These are phyloP conservation scores for Calcarius lapponicus DNA, from an alignment of 2,797 vertebrate genomes.

Conservation along the genomic window DNA sequence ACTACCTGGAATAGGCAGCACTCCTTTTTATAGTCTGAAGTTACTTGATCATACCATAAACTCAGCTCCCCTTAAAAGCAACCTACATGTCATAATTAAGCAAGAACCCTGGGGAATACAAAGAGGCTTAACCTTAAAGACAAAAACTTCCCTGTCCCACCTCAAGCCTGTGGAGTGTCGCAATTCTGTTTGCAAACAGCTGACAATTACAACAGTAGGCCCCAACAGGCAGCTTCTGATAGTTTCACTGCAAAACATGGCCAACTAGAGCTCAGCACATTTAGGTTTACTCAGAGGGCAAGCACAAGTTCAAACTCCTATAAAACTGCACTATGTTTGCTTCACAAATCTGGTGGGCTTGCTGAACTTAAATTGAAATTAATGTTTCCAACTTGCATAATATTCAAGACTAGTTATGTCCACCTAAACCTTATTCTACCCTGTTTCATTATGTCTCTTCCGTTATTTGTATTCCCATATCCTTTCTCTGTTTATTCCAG, in stretches of 20 bases:
- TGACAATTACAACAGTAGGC: neutral
- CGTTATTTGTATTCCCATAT: neutral
- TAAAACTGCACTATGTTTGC: neutral
- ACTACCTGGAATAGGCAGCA: neutral
- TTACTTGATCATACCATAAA: neutral
- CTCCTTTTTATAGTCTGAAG: neutral
- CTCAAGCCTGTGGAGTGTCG: fast-evolving
- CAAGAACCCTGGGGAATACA: neutral
- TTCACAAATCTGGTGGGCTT: neutral
- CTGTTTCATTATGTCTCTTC: neutral
- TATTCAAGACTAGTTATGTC: neutral
- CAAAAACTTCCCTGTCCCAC: neutral
- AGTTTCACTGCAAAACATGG: neutral
- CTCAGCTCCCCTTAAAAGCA: neutral
- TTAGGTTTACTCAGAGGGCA: neutral
- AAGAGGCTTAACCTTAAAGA: neutral
- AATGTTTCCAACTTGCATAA: neutral
- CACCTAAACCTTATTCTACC: neutral
- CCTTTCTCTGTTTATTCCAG: neutral
- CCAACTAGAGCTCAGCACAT: neutral
- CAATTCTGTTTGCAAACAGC: neutral
- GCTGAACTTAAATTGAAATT: neutral
- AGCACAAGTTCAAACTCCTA: neutral
- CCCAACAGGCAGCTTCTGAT: neutral
- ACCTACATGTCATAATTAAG: neutral